phyloP scores from a whole-genome alignment of 2,797 vertebrate genomes.

The Labroides dimidiatus region DNA sequence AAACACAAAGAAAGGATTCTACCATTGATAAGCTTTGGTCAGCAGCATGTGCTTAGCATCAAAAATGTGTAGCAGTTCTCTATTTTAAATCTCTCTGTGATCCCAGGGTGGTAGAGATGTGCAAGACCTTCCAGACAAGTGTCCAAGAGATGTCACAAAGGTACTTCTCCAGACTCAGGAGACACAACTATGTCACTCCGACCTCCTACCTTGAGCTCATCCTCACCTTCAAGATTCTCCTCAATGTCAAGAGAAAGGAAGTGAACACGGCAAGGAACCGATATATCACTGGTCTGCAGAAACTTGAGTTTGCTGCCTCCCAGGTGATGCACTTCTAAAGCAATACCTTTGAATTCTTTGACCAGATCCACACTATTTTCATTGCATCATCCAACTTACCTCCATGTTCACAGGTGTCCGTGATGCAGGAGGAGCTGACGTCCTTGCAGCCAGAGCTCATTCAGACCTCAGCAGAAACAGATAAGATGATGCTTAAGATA shows the following conservation, averaged over 20 bases:
- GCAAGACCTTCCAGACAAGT: slow-evolving; percentile 92
- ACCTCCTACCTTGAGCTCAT: slow-evolving; percentile 95
- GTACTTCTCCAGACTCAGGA: slow-evolving; percentile 86
- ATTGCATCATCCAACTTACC: background rate
- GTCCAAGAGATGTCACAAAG: slow-evolving; percentile 85
- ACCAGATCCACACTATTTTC: background rate
- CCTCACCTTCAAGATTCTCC: slow-evolving; percentile 91
- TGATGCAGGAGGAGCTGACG: slow-evolving; percentile 93
- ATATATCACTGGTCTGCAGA: slow-evolving; percentile 90
- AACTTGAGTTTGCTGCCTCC: slow-evolving; percentile 92
- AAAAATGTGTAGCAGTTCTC: background rate
- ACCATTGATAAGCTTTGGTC: no score
- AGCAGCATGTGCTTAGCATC: background rate
- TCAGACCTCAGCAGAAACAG: slow-evolving; percentile 90
- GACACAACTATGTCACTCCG: slow-evolving; percentile 95
- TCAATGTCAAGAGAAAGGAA: slow-evolving; percentile 89
- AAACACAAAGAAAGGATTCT: no score
- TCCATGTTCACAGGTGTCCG: slow-evolving; percentile 84
- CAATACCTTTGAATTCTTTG: background rate
- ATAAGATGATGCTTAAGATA: slow-evolving; percentile 92
- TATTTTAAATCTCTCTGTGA: slow-evolving; percentile 23
- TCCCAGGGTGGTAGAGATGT: slow-evolving; percentile 92
- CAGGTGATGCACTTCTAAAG: slow-evolving; percentile 82
- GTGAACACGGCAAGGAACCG: slow-evolving; percentile 88
- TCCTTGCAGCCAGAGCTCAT: slow-evolving; percentile 93